Base-by-base conservation (phyloP, 30 jellyfish, hydroid and myxozoan species). In the Phacellophora camtschatica region DNA sequence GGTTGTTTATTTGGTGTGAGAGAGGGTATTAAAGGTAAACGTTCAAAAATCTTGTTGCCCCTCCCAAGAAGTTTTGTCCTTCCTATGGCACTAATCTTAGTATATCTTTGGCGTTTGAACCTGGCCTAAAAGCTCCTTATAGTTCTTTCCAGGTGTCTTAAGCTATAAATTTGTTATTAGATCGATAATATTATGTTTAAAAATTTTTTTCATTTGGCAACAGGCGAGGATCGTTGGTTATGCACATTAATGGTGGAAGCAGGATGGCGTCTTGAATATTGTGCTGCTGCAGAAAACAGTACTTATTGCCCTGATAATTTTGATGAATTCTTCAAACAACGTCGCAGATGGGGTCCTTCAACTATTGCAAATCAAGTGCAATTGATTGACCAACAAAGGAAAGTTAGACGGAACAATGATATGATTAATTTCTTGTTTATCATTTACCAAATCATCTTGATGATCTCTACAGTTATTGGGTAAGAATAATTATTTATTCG, bases 211-310 rank as follows among this genome's bases (percentile, higher is more conserved):
- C n/a, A n/a, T n/a, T n/a, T n/a, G n/a, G n/a, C 18, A 34, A 4
- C 71, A 92, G 98, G 98, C 32, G 98, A 92, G 46, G 98, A 92
- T 69, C 96, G 98, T 50, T 92, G 98, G 98, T 78, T 91, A n/a
- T 92, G 98, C 75, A 92, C 98, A 1, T 57, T 92, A 66, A 70
- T 92, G 95, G 95, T 92, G 22, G 96, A 92, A 54, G 95, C 95
- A 2, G 98, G 98, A 9, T 92, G 98, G 98, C 88, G 87, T 30
- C 75, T 92, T 59, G 98, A 92, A 66, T 92, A 84, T 65, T 92
- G 90, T 56, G 98, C 98, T 4, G 87, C 96, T 24, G 96, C 98
- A 49, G 96, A 80, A 77, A 82, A 92, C 69, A 64, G 92, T 54
- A 92, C 98, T 8, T 92, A 92, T 68, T 92, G 98, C 59, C 98